Evolutionary conservation across 37 sponge, comb jelly and placozoan genomes (phyloP), one percentile per base, ranked within the genome.

Genomic region (Haliclona indistincta): DNA sequence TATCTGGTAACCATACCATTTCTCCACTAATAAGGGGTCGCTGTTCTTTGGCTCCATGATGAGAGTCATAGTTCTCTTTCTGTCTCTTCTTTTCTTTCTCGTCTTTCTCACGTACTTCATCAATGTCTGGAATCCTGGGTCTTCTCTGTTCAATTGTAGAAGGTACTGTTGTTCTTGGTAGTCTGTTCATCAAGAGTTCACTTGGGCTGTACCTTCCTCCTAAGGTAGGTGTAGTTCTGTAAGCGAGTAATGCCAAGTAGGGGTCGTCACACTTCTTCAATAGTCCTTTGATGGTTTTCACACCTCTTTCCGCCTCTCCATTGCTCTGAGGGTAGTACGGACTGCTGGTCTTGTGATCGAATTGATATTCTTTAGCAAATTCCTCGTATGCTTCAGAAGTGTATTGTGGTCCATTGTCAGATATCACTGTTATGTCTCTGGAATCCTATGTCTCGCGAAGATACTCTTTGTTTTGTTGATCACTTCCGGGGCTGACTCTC

Each of bases 321-420:
- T 89, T 89, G 20, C 71, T 43, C 60, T 84, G 84, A 13, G 90
- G 76, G 37, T 63, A 61, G 22, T 64, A 75, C 0, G 85, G 90
- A 41, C 90, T 80, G 44, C 73, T 75, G 7, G 81, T 84, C n/a
- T 51, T 45, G 61, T 89, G 85, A 5, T 37, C 30, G 36, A 79
- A 89, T 4, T 63, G 2, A 45, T 84, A 84, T 3, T 5, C 43
- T 40, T 73, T 58, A 26, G 76, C 61, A 71, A 83, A 79, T 20
- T 61, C 7, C 7, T 30, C n/a, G 66, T 64, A 89, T 1, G 20
- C 39, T 8, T 47, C 40, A 33, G 84, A 63, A 35, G 56, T 36
- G 52, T 51, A 89, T 56, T 89, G 85, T 13, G 90, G 90, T 36
- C 85, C 90, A 84, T 89, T 89, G 42, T 84, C 90, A 38, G 58